Evolutionary conservation across 2,113 vertebrate species (phyloP).

Genomic region (Cyanoramphus novaezelandiae): DNA sequence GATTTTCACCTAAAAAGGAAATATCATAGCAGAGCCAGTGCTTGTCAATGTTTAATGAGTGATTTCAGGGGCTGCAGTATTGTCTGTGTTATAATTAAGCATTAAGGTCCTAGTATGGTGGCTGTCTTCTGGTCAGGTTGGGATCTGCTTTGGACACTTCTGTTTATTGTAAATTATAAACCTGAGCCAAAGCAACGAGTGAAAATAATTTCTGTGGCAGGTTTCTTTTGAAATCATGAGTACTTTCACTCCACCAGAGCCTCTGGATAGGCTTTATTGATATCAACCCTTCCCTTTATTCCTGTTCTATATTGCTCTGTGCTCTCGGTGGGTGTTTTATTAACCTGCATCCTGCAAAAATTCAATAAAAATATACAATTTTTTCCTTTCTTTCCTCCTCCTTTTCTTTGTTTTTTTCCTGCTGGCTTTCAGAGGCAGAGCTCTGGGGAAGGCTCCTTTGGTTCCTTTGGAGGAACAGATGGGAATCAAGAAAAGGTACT

Average conservation of each 20-base stretch:
- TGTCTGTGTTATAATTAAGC: background rate
- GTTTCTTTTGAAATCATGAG: conserved; percentile 19
- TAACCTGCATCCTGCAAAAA: conserved; percentile 60
- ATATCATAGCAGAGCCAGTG: background rate
- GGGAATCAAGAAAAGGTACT: conserved; percentile 45
- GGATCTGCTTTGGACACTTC: background rate
- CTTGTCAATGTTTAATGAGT: background rate
- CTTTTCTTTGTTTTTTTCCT: background rate
- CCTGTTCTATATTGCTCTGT: conserved; percentile 46
- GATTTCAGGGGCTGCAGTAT: background rate
- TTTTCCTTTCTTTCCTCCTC: background rate
- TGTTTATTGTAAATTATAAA: background rate
- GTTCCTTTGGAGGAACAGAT: conserved; percentile 48
- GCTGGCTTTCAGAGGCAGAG: conserved; percentile 9
- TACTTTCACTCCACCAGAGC: background rate
- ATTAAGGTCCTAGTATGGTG: background rate
- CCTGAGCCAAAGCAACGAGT: conserved; percentile 6
- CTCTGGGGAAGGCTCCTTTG: conserved; percentile 35
- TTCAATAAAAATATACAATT: conserved; percentile 60
- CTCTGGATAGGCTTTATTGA: conserved; percentile 51
- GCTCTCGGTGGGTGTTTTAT: conserved; percentile 58
- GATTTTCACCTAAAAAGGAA: background rate
- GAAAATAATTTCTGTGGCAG: background rate
- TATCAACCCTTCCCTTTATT: conserved; percentile 38
- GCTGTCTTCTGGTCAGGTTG: background rate